Conservation (phyloP, 1,140 invertebrate genomes). For the Zaprionus lachaisei region DNA sequence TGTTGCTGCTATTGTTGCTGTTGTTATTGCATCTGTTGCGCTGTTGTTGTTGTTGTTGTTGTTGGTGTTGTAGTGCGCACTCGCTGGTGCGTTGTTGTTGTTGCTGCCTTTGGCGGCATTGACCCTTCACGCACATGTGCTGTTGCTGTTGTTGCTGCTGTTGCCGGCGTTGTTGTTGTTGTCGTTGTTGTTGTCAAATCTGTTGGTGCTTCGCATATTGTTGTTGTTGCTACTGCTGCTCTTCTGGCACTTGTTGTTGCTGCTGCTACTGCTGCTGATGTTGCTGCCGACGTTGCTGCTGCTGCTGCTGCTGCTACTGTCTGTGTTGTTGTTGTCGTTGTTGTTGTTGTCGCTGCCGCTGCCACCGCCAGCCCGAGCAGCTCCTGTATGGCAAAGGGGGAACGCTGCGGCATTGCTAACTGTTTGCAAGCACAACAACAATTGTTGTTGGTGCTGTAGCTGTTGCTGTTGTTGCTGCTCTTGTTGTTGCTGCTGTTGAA, state of each 20-base stretch:
- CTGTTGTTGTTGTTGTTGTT: slow-evolving; percentile 18
- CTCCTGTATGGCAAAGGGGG: slow-evolving; percentile 96
- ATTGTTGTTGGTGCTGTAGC: too few species aligned
- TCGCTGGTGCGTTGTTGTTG: slow-evolving; percentile 16
- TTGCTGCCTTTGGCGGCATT: slow-evolving; percentile 46
- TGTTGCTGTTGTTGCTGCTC: too few species aligned
- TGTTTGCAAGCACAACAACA: slow-evolving; percentile 10
- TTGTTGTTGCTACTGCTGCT: slow-evolving; percentile 40
- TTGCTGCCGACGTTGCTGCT: slow-evolving; percentile 14
- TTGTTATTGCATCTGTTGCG: slow-evolving; percentile 4
- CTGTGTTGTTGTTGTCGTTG: slow-evolving; percentile 56
- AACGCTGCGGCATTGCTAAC: slow-evolving; percentile 90
- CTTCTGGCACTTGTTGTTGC: slow-evolving; percentile 22
- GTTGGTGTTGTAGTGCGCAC: slow-evolving; percentile 15
- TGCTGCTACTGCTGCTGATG: slow-evolving; percentile 10
- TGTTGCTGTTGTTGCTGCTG: slow-evolving; percentile 24
- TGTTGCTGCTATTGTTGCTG: slow-evolving; percentile 28
- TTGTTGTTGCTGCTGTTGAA: too few species aligned
- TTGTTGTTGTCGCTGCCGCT: slow-evolving; percentile 49
- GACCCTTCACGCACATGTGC: slow-evolving; percentile 36
- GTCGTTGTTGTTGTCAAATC: slow-evolving; percentile 55
- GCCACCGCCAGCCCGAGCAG: slow-evolving; percentile 89
- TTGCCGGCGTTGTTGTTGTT: background rate
- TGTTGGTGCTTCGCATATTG: slow-evolving; percentile 52
- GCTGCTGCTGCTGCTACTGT: slow-evolving; percentile 38